Base-by-base conservation (phyloP, 1,140 invertebrate genomes). In the Halictus rubicundus region DNA sequence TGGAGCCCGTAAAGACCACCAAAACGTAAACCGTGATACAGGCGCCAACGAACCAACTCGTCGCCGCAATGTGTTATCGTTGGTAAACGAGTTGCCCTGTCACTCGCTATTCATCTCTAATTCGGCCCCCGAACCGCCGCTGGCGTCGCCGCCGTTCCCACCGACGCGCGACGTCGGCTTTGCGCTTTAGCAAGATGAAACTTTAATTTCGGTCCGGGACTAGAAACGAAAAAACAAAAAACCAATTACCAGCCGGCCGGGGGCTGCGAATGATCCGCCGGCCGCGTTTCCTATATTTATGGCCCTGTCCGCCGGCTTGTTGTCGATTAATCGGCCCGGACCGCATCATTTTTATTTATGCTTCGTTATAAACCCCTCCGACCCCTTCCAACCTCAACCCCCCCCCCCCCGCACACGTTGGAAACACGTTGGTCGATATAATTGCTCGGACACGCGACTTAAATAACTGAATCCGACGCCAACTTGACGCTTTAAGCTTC, bases 11-110 rank as follows among this genome's bases (percentile, higher is more conserved):
- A 75, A 84, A 84, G 82, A 84, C 77, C 83, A 79, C 68, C 69
- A 81, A 84, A 85, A 85, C 83, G 83, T 81, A 85, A 84, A 85
- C 82, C 82, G 78, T 84, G 83, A 85, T 84, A 81, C 82, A 84
- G 84, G 83, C 83, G 84, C 84, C 84, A 84, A 84, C 71, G 84
- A 71, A 84, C 82, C 72, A 84, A 81, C 78, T 84, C 78, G 83
- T 83, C 83, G 83, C 83, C 83, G 82, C 83, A 85, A 84, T 85
- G 71, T 85, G 83, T 85, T 85, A 85, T 85, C 82, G 82, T 73
- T 57, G 83, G 82, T 81, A 83, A 85, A 85, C 82, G 83, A 85
- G 83, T 84, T 60, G 76, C 66, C 72, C 83, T 80, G 83, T 84
- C 83, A 80, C 83, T 83, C 65, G 83, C 82, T 85, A 81, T 81